Evolutionary conservation across 92 coral and sea anemone species (phyloP).

Genomic region (Phymanthus crucifer): DNA sequence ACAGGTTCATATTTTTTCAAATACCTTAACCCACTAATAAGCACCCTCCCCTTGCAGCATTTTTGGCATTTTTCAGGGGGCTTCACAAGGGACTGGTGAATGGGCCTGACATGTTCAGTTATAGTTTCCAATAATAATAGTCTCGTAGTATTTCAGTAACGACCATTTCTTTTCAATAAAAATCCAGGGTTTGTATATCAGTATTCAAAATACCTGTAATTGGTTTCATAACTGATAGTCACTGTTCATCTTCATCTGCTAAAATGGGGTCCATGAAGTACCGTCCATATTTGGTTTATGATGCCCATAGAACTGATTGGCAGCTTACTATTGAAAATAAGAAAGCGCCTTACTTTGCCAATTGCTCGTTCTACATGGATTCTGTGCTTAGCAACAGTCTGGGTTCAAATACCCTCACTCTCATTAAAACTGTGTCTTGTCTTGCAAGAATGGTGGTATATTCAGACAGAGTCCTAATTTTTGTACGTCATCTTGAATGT

Average conservation of each 20-base stretch:
- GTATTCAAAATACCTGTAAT: not conserved
- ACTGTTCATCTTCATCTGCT: constrained; percentile 15
- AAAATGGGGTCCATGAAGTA: constrained; percentile 47
- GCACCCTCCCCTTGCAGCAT: constrained; percentile 3
- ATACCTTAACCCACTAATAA: too few species aligned
- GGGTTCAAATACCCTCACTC: not conserved
- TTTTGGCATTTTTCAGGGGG: not conserved
- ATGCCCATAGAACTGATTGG: constrained; percentile 51
- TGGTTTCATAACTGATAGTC: not conserved
- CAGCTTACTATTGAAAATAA: constrained; percentile 36
- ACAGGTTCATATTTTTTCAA: too few species aligned
- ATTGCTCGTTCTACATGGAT: not conserved
- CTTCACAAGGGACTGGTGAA: not conserved
- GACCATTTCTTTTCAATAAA: not conserved
- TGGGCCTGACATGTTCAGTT: not conserved
- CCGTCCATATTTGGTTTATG: constrained; percentile 31
- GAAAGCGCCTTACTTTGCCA: constrained; percentile 42
- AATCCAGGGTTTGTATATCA: not conserved
- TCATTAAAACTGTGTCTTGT: not conserved
- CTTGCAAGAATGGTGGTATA: constrained; percentile 43
- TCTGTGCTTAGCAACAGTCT: too few species aligned
- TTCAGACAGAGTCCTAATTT: constrained; percentile 22
- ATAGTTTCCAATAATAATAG: not conserved
- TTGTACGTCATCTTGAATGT: constrained; percentile 30
- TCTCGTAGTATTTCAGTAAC: not conserved